Evolutionary conservation across 2,888 invertebrate species (phyloP), one percentile per base, ranked within the genome.

Genomic region (Nycteola revayana): DNA sequence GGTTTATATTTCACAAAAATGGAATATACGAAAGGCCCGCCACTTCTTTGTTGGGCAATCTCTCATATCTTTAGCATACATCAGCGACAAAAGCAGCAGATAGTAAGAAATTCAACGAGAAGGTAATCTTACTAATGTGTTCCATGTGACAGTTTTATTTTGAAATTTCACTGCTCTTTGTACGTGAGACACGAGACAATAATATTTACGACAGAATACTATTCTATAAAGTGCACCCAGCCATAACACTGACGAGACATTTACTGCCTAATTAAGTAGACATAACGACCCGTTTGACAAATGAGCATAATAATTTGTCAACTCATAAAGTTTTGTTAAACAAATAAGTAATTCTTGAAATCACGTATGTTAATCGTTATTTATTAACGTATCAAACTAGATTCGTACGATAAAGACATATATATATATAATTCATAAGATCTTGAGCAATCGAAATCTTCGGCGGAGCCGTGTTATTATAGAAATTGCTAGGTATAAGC

Each of bases 1-100:
- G 75, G 67, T 76, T 71, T 79, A 81, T 83, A 82, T 84, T 86
- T 82, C 79, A 77, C 66, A 72, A 76, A 76, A 83, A 78, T 78
- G 69, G 73, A 70, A 79, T 77, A 75, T 75, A 75, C 70, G 68
- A 61, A 61, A 50, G 48, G 43, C 50, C 44, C 23, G 37, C 46
- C 43, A 33, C 46, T 32, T 63, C 67, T 71, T 81, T 80, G 72
- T 78, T 59, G 56, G 40, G 44, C 43, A 57, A 47, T 66, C 60
- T 21, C 59, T 75, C 67, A 66, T 73, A 78, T 80, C 70, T 66
- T 64, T 38, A 49, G 46, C 61, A 64, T 59, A 60, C 40, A 62
- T 63, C 50, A 49, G 33, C n/a, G 27, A 10, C 36, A 32, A 29
- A 33, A 25, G 38, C 36, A 42, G 28, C 18, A 40, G n/a, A n/a